Conservation (phyloP, 1,140 invertebrate species). For the Harpegnathos saltator region DNA sequence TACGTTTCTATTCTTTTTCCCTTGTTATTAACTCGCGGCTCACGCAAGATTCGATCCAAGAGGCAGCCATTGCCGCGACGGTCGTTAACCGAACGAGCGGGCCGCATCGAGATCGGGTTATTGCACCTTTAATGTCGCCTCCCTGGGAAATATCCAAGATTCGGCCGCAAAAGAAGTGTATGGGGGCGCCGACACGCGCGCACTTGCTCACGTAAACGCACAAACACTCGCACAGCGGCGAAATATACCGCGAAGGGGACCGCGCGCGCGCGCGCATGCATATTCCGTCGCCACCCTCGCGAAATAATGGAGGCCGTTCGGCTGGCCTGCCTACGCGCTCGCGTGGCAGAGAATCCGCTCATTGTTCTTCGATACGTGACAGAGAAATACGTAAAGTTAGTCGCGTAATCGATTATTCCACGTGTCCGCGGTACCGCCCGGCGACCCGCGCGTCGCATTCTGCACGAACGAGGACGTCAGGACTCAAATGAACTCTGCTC, state of each 20-base stretch:
- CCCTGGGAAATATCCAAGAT: constrained; percentile 78
- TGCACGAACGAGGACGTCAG: not conserved
- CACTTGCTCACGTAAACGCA: constrained; percentile 25
- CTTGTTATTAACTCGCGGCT: constrained; percentile 41
- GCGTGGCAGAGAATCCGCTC: constrained; percentile 58
- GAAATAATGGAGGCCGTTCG: constrained; percentile 67
- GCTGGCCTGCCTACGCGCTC: constrained; percentile 64
- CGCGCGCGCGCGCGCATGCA: constrained; percentile 50
- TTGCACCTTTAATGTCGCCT: constrained; percentile 78
- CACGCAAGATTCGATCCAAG: constrained; percentile 69
- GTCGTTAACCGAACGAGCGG: constrained; percentile 76
- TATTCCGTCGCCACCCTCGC: constrained; percentile 65
- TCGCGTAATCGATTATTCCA: constrained; percentile 67
- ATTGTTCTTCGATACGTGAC: constrained; percentile 73
- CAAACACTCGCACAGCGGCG: not conserved
- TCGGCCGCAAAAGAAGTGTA: constrained; percentile 71
- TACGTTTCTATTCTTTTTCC: constrained; percentile 7
- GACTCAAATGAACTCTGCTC: not conserved
- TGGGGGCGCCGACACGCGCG: constrained; percentile 32
- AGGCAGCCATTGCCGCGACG: constrained; percentile 72
- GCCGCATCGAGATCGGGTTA: constrained; percentile 74
- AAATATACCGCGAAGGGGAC: not conserved
- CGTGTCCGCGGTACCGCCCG: constrained; percentile 42
- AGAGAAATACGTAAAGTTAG: constrained; percentile 61
- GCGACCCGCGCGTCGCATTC: constrained; percentile 8